A percentile compares a stretch with the other conserved stretches of the same genome.
These are phyloP conservation scores for Tamandua tetradactyla DNA, from an alignment of 2,797 vertebrate species.

Conservation along the genomic window DNA sequence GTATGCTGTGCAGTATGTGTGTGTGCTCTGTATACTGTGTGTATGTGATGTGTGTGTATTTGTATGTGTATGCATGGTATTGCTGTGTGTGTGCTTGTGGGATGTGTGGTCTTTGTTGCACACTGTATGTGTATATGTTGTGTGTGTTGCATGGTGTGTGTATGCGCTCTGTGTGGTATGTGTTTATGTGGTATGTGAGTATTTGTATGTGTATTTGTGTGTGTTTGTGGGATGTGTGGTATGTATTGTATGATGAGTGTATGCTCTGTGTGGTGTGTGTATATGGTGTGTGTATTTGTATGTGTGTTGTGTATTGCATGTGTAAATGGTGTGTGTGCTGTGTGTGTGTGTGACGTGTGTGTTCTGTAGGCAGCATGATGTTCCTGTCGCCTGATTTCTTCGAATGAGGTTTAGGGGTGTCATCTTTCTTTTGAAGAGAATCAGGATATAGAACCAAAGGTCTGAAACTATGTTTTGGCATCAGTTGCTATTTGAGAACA, in stretches of 20 bases:
- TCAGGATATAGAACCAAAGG: background rate
- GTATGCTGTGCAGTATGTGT: too few relatives aligned
- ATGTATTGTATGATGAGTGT: too few relatives aligned
- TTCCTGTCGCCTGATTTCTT: background rate
- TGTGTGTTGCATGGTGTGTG: background rate
- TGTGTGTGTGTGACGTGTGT: background rate
- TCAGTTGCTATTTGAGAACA: background rate
- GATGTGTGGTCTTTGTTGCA: accelerated
- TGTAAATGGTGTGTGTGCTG: too few relatives aligned
- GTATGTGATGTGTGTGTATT: background rate
- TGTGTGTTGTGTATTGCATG: too few relatives aligned
- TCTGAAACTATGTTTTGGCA: background rate
- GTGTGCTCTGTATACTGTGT: too few relatives aligned
- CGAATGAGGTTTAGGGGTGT: background rate
- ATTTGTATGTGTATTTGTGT: background rate
- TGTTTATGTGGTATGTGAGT: too few relatives aligned
- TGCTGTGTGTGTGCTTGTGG: too few relatives aligned
- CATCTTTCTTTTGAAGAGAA: background rate
- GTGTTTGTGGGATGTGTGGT: background rate
- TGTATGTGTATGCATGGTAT: background rate
- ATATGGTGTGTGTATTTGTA: too few relatives aligned
- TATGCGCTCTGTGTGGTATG: background rate
- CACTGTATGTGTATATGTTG: background rate
- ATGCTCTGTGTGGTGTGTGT: background rate
- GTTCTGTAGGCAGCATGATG: background rate